Percentiles rank a stretch among this genome's conserved stretches.
Evolutionary conservation across 2,888 invertebrate species (phyloP).

Genomic region (Callimorpha dominula): DNA sequence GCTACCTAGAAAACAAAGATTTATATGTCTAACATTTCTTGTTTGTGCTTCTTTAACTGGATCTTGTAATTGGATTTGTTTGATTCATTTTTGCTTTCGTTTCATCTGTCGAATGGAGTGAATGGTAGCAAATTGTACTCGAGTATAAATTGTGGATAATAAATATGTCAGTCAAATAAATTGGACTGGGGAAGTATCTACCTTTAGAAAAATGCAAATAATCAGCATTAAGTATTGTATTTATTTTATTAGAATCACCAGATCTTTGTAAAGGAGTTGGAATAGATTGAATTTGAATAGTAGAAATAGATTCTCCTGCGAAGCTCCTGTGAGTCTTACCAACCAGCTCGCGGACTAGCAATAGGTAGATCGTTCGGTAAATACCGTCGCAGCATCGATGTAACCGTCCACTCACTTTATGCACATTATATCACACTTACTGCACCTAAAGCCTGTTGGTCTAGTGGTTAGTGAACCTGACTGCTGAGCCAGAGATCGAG

Average conservation of each 20-base stretch:
- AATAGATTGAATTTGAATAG: no score
- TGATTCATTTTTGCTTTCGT: constrained; percentile 28
- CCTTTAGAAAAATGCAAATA: background rate
- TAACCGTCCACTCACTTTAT: no score
- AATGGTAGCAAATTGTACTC: background rate
- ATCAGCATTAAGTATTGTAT: background rate
- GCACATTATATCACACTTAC: no score
- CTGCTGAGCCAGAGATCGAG: no score
- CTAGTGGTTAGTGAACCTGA: no score
- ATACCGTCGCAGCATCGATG: no score
- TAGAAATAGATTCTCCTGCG: background rate
- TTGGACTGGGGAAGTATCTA: background rate
- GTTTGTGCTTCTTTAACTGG: constrained; percentile 48
- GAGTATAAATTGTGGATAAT: background rate
- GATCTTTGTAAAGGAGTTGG: background rate
- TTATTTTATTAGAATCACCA: background rate
- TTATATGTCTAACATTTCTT: constrained; percentile 58
- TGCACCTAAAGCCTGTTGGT: no score
- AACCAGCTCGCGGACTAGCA: no score
- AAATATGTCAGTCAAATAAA: background rate
- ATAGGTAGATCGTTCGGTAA: no score
- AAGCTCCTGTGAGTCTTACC: no score
- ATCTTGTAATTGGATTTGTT: constrained; percentile 51
- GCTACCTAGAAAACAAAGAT: constrained; percentile 68
- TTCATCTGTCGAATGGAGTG: background rate